These are phyloP conservation scores for Temnothorax nylanderi DNA, from an alignment of 1,140 invertebrate species.

Conservation along the genomic window DNA sequence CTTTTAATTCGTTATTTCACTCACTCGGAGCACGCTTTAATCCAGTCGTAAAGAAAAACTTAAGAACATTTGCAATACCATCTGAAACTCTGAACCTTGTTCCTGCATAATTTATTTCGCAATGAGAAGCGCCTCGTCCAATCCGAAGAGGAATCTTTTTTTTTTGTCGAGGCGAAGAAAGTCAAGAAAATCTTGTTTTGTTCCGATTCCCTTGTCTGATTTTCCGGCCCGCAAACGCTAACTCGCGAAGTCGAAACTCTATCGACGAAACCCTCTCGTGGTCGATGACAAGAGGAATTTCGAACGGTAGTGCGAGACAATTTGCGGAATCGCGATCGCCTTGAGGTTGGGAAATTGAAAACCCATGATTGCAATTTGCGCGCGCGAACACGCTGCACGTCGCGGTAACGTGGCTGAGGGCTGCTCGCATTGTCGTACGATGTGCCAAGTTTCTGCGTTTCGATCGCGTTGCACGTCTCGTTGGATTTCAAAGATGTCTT, in stretches of 20 bases:
- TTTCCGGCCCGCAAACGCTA: conserved; percentile 34
- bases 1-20: conserved; percentile 32
- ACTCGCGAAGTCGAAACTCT: not conserved
- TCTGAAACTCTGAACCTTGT: not conserved
- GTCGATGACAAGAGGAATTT: conserved; percentile 29
- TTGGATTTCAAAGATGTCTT: not conserved
- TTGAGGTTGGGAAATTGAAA: conserved; percentile 66
- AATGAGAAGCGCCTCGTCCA: not conserved
- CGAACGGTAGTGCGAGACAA: conserved; percentile 30
- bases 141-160: not conserved
- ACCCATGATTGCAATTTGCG: conserved; percentile 59
- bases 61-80: not conserved
- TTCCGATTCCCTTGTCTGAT: conserved; percentile 6
- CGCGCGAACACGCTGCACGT: not conserved
- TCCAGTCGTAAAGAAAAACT: conserved; percentile 30
- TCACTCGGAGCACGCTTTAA: conserved; percentile 2
- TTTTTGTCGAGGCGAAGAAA: conserved; percentile 13
- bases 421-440: conserved; percentile 59
- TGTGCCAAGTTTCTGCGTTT: conserved; percentile 43
- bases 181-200: conserved; percentile 31
- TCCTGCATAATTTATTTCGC: conserved; percentile 33
- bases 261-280: not conserved
- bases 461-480: conserved; percentile 32
- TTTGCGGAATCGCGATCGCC: conserved; percentile 60
- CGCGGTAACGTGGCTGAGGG: not conserved